A percentile compares a stretch with the other conserved stretches of the same genome.
Evolutionary conservation across 1,140 invertebrate species (phyloP).

Genomic region (Dryas iulia): DNA sequence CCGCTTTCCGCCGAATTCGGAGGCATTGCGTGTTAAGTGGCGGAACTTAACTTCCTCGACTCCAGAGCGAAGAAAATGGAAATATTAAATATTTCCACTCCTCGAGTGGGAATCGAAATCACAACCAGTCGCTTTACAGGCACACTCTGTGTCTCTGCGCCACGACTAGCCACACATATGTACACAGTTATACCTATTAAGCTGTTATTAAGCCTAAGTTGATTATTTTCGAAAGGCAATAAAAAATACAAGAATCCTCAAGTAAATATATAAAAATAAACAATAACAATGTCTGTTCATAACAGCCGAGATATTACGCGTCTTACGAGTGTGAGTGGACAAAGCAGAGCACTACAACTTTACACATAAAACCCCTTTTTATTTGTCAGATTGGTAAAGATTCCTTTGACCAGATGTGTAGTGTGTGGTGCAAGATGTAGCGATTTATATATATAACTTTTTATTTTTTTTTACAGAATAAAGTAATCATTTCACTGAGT

Average conservation of each 20-base stretch:
- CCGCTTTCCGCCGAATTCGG: no score
- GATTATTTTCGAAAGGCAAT: background rate
- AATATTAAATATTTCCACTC: no score
- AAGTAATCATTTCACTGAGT: no score
- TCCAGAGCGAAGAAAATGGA: no score
- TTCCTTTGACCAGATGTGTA: background rate
- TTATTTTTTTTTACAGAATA: background rate
- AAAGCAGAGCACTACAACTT: slow-evolving; percentile 28
- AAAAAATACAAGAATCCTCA: background rate
- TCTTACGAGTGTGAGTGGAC: slow-evolving; percentile 31
- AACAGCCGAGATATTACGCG: slow-evolving; percentile 17
- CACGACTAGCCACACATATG: no score
- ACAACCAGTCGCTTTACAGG: no score
- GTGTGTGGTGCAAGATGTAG: background rate
- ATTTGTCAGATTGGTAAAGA: slow-evolving; percentile 29
- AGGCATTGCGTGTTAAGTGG: no score
- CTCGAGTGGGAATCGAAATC: no score
- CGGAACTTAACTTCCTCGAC: no score
- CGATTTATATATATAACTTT: background rate
- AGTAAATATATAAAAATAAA: slow-evolving; percentile 24
- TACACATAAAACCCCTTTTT: slow-evolving; percentile 32
- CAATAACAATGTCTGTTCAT: slow-evolving; percentile 22
- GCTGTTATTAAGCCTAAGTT: no score
- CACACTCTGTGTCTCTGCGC: no score
- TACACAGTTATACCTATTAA: no score